Conservation (phyloP, 1,140 invertebrate genomes). For the Arctopsyche grandis region DNA sequence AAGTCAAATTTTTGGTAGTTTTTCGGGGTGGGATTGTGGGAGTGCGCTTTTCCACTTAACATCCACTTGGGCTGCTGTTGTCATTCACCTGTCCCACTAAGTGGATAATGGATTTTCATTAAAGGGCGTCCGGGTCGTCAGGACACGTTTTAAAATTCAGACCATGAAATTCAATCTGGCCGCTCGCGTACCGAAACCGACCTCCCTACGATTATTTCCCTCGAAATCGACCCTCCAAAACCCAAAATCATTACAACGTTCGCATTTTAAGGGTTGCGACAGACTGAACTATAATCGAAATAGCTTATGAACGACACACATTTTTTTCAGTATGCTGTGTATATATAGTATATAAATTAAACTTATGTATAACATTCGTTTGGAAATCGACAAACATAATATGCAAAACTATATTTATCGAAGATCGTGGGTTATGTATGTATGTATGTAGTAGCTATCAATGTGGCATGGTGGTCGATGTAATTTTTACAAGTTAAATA, state of each 20-base stretch:
- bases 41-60: conserved; percentile 27
- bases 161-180: conserved; percentile 42
- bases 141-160: conserved; percentile 34
- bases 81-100: conserved; percentile 44
- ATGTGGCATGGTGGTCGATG: too few relatives aligned
- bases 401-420: too few relatives aligned
- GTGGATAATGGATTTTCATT: conserved; percentile 47
- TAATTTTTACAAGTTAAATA: conserved; percentile 11
- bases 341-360: neutral
- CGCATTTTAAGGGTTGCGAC: neutral
- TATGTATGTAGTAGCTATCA: too few relatives aligned
- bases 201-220: conserved; percentile 9
- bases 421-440: too few relatives aligned
- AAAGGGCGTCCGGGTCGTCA: conserved; percentile 12
- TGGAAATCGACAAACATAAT: neutral
- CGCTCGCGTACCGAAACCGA: neutral
- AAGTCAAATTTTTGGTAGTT: conserved; percentile 4
- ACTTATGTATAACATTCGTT: neutral
- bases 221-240: neutral
- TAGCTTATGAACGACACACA: neutral
- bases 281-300: neutral
- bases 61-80: conserved; percentile 28
- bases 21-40: neutral
- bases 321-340: neutral
- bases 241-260: conserved; percentile 19